These are phyloP conservation scores for Acleris laterana DNA, from an alignment of 2,888 invertebrate species.

Conservation along the genomic window DNA sequence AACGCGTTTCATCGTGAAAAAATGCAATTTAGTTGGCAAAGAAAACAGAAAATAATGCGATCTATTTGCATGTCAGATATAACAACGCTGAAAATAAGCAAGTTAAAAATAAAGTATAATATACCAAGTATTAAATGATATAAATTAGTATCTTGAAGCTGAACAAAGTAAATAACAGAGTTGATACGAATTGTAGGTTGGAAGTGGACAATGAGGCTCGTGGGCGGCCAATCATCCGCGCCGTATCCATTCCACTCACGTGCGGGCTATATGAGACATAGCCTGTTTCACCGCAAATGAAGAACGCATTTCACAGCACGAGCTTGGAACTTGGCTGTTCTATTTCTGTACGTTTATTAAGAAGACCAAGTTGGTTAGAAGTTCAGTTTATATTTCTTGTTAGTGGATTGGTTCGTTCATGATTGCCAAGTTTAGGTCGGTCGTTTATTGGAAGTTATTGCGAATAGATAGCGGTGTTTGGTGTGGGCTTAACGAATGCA, in stretches of 20 bases:
- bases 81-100: constrained; percentile 23
- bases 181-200: constrained; percentile 34
- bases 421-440: constrained; percentile 24
- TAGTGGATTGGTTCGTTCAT: constrained; percentile 28
- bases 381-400: constrained; percentile 44
- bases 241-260: constrained; percentile 64
- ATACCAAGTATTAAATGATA: no score
- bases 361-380: constrained; percentile 50
- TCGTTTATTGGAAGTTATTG: constrained; percentile 45
- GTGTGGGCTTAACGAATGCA: constrained; percentile 54
- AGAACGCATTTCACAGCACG: constrained; percentile 47
- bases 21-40: constrained; percentile 40
- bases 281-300: constrained; percentile 63
- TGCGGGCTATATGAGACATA: constrained; percentile 68
- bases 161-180: constrained; percentile 9
- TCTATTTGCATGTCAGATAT: no score
- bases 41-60: no score
- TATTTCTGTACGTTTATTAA: constrained; percentile 56
- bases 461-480: constrained; percentile 48
- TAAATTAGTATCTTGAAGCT: not conserved
- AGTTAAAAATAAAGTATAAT: no score
- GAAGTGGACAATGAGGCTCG: constrained; percentile 46
- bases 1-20: constrained; percentile 55
- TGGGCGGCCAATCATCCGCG: constrained; percentile 33
- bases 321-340: constrained; percentile 41